Conservation (phyloP, 2,113 vertebrate species). For the Neomonachus schauinslandi region DNA sequence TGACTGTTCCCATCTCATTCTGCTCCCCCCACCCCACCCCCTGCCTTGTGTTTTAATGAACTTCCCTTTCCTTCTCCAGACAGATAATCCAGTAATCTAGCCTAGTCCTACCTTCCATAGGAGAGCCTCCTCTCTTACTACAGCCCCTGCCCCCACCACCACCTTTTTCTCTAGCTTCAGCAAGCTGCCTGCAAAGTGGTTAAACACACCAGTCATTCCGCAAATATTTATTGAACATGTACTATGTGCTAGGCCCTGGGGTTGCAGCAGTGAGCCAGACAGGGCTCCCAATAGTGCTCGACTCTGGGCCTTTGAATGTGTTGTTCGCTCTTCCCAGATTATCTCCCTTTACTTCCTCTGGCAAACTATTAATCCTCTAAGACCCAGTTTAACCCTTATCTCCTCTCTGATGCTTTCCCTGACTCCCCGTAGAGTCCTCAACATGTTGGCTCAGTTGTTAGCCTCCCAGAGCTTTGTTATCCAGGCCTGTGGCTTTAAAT, state of each 20-base stretch:
- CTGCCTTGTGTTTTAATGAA: background rate
- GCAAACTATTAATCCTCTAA: background rate
- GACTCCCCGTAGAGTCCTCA: background rate
- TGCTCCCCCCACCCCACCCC: background rate
- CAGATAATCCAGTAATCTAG: background rate
- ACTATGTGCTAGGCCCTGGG: background rate
- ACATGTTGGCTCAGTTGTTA: background rate
- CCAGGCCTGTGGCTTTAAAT: slow-evolving; percentile 19
- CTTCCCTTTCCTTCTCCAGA: background rate
- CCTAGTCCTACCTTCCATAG: background rate
- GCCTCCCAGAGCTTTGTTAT: background rate
- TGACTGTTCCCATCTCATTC: background rate
- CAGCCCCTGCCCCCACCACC: background rate
- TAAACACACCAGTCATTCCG: slow-evolving; percentile 29
- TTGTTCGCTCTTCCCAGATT: background rate
- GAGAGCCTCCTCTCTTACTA: background rate
- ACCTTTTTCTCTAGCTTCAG: background rate
- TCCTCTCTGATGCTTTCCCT: background rate
- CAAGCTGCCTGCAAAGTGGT: background rate
- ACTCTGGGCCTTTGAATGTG: background rate
- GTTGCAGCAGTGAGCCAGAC: background rate
- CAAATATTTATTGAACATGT: slow-evolving; percentile 20
- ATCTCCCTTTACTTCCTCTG: background rate
- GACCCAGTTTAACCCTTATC: background rate
- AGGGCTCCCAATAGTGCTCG: background rate